Evolutionary conservation across 2,113 vertebrate species (phyloP).

Genomic region (Gorilla gorilla): DNA sequence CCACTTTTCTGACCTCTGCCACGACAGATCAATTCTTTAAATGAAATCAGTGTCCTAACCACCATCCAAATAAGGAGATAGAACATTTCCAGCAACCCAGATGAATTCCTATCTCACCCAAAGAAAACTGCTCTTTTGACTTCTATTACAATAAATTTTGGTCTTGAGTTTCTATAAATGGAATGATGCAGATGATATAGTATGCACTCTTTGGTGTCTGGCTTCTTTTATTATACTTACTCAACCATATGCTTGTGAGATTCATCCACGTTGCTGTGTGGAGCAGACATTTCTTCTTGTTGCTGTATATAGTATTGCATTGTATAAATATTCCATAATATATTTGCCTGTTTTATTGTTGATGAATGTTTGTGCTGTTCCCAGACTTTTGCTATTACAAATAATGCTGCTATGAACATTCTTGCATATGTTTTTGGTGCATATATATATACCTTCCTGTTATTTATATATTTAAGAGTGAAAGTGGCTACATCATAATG

Average conservation of each 20-base stretch:
- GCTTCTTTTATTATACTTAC: background rate
- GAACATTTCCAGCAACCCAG: background rate
- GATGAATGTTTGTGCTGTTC: background rate
- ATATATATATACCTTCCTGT: background rate
- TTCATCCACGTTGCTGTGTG: background rate
- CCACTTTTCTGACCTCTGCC: background rate
- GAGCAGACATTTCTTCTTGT: background rate
- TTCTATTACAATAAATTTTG: background rate
- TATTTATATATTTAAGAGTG: background rate
- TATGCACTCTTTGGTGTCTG: background rate
- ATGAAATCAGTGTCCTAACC: background rate
- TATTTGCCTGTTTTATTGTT: background rate
- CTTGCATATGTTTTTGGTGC: background rate
- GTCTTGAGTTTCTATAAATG: background rate
- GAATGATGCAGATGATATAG: background rate
- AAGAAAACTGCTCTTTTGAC: background rate
- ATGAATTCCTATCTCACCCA: background rate
- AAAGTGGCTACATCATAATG: background rate
- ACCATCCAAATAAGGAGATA: background rate
- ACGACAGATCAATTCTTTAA: background rate
- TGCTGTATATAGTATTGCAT: background rate
- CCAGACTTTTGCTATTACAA: background rate
- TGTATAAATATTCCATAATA: background rate
- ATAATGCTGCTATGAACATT: background rate
- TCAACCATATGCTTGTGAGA: background rate